Conservation (phyloP, 1,140 invertebrate genomes). For the Lepidurus apus region DNA sequence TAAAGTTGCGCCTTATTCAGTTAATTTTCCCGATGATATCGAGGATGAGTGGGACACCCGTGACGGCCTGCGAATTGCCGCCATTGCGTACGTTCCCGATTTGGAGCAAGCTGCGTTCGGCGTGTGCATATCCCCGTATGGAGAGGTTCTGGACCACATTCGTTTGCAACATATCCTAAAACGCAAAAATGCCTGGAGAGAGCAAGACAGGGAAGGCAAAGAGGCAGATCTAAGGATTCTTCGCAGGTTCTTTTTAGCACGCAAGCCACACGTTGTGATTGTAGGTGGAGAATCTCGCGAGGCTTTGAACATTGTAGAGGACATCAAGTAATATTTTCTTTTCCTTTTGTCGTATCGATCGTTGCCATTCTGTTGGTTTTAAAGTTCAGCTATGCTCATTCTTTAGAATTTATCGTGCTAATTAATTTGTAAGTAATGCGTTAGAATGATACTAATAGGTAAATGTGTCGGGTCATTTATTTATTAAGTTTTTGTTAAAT, state of each 20-base stretch:
- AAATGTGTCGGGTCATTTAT: too few relatives aligned
- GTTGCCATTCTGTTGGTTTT: too few relatives aligned
- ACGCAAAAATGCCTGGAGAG: slow-evolving; percentile 66
- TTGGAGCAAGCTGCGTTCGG: slow-evolving; percentile 81
- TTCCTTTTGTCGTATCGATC: slow-evolving; percentile 41
- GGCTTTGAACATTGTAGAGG: slow-evolving; percentile 75
- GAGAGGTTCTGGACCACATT: slow-evolving; percentile 85
- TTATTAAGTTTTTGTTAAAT: too few relatives aligned
- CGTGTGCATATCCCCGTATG: slow-evolving; percentile 77
- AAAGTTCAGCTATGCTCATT: too few relatives aligned
- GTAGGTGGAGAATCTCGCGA: slow-evolving; percentile 86
- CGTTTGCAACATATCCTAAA: slow-evolving; percentile 78
- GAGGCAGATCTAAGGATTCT: slow-evolving; percentile 75
- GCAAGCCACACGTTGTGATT: slow-evolving; percentile 89
- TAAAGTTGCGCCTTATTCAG: slow-evolving; percentile 79
- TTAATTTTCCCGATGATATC: slow-evolving; percentile 72
- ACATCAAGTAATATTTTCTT: slow-evolving; percentile 59
- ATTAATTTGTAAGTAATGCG: too few relatives aligned
- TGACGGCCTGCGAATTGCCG: slow-evolving; percentile 79
- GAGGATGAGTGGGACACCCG: slow-evolving; percentile 85
- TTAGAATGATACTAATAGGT: too few relatives aligned
- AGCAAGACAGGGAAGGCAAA: slow-evolving; percentile 66
- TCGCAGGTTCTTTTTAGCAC: slow-evolving; percentile 76
- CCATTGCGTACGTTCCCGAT: slow-evolving; percentile 81
- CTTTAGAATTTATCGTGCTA: too few relatives aligned